These are phyloP conservation scores for Sternarchorhynchus goeldii DNA, from an alignment of 2,797 vertebrate species.

Conservation along the genomic window DNA sequence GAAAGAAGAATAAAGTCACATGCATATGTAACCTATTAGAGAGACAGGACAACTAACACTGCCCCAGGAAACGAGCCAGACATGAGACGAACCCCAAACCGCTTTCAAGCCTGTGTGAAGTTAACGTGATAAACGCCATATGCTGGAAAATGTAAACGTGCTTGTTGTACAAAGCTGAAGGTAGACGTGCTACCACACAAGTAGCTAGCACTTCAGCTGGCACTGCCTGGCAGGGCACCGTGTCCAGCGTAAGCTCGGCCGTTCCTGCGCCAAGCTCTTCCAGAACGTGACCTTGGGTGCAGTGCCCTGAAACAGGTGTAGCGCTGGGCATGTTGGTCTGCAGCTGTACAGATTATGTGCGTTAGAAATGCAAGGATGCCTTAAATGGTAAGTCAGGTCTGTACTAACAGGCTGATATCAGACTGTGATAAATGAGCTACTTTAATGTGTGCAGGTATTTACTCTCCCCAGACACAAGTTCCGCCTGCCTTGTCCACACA, in stretches of 20 bases:
- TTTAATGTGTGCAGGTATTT: constrained; percentile 25
- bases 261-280: too few species aligned
- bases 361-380: neutral
- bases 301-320: too few species aligned
- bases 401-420: neutral
- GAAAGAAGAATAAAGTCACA: constrained; percentile 8
- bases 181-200: neutral
- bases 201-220: neutral
- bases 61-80: constrained; percentile 45
- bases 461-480: neutral
- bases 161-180: constrained; percentile 16
- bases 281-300: too few species aligned
- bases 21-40: constrained; percentile 30
- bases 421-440: constrained; percentile 10
- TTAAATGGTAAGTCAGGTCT: neutral
- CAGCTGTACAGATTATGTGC: too few species aligned
- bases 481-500: constrained; percentile 9
- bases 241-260: too few species aligned
- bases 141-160: constrained; percentile 20
- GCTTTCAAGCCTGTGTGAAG: constrained; percentile 11
- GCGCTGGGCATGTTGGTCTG: too few species aligned
- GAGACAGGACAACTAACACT: constrained; percentile 32
- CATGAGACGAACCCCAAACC: constrained; percentile 39
- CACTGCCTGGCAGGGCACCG: too few species aligned
- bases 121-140: constrained; percentile 33